Base-by-base conservation (phyloP, 2,888 invertebrate species). In the Tenthredo scrophulariae region DNA sequence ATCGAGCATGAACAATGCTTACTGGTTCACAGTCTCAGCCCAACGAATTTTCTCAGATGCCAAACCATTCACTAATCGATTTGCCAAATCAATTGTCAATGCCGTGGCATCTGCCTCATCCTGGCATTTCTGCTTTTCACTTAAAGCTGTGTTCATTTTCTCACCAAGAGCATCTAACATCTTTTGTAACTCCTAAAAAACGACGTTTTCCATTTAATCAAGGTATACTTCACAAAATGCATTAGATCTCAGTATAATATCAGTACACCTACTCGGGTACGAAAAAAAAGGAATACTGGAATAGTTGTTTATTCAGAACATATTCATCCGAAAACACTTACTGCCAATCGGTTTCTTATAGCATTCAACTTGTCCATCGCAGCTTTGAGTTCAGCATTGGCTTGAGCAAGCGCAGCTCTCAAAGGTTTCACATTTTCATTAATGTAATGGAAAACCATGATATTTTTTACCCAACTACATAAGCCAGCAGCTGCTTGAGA, bases 401-500 rank as follows among this genome's bases (percentile, higher is more conserved):
- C 98, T 86, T 96, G 96, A 29, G 96, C 96, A 40, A 99, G 94
- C 2, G 99, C 98, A 85, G 96, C 95, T 90, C 98, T 95, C 91
- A 99, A 98, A 29, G 99, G 99, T 92, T 98, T 98, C 0, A 99
- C 98, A 54, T 98, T 97, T 86, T 97, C 97, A 93, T 97, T 98
- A 43, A 99, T 97, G 84, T 97, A 97, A 94, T 98, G 97, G 94
- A 98, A 98, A 89, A 95, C 97, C 91, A 97, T 95, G 88, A 99
- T 98, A 93, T 99, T 99, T 88, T 98, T 96, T 1, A 98, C 98
- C 98, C 99, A 99, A 1, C 98, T 96, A 91, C 98, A 98, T 10
- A 99, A 94, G 37, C 99, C 98, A 84, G 98, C 98, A 29, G 99
- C 99, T 22, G 99, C 99, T 50, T 96, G 95, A 0, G 98, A 99